Conservation (phyloP, 2,888 invertebrate genomes). For the Leptinotarsa peninsularis region DNA sequence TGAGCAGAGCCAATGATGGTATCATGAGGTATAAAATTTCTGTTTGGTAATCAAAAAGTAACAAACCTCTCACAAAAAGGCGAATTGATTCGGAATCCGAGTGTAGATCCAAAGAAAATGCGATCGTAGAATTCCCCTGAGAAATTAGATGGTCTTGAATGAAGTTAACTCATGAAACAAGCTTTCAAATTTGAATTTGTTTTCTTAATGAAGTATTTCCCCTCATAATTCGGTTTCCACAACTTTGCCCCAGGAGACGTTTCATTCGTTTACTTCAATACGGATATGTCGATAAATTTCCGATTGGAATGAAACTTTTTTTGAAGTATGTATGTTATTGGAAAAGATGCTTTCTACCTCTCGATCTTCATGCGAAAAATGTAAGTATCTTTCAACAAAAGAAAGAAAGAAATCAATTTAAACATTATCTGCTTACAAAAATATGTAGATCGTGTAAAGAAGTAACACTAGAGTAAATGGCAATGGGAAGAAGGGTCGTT, state of each 20-base stretch:
- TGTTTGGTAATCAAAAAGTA: constrained; percentile 43
- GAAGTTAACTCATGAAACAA: constrained; percentile 48
- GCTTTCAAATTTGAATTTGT: constrained; percentile 50
- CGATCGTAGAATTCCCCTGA: constrained; percentile 46
- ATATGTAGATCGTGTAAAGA: too few relatives aligned
- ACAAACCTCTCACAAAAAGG: constrained; percentile 43
- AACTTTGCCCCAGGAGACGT: not conserved
- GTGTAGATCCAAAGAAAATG: constrained; percentile 45
- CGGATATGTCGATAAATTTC: not conserved
- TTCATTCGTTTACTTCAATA: constrained; percentile 8
- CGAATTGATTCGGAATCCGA: constrained; percentile 41
- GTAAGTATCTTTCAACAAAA: too few relatives aligned
- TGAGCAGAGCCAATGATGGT: not conserved
- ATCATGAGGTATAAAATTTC: not conserved
- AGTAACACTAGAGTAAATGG: too few relatives aligned
- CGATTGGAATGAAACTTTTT: not conserved
- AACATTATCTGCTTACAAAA: too few relatives aligned
- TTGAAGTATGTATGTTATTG: too few relatives aligned
- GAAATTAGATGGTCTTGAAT: constrained; percentile 52
- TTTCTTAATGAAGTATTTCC: constrained; percentile 45
- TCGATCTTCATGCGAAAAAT: too few relatives aligned
- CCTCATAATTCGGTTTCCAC: constrained; percentile 43
- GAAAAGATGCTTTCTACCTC: too few relatives aligned
- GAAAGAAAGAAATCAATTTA: too few relatives aligned
- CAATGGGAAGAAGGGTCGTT: too few relatives aligned